phyloP scores from a whole-genome alignment of 2,888 invertebrate species.

The Chirona hameri region DNA sequence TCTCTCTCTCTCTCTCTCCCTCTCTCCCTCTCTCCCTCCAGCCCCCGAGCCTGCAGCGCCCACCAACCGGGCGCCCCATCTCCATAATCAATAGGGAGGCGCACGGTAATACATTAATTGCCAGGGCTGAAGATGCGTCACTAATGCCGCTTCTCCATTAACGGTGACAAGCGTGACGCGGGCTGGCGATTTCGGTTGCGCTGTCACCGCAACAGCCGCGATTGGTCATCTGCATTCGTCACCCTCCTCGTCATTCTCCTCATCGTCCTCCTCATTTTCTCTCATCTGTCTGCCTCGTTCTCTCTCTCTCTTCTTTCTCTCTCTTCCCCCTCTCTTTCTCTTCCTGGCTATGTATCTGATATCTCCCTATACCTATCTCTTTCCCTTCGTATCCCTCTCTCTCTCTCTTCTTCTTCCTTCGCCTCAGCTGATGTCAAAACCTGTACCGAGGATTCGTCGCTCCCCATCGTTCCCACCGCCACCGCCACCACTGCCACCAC shows the following conservation, averaged over 20 bases:
- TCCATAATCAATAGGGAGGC: conserved; percentile 5
- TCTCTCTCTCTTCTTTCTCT: not conserved
- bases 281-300: no score
- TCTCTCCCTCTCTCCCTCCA: not conserved
- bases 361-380: not conserved
- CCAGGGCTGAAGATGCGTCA: not conserved
- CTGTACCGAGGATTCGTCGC: no score
- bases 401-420: not conserved
- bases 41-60: not conserved
- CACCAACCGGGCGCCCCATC: not conserved
- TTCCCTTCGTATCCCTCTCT: not conserved
- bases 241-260: no score
- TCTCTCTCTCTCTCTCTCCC: not conserved
- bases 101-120: conserved; percentile 6
- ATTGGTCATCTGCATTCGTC: not conserved
- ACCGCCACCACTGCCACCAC: no score
- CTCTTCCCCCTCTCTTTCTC: not conserved
- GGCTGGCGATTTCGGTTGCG: no score
- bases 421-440: not conserved
- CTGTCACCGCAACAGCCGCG: no score
- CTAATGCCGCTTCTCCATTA: conserved; percentile 22
- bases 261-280: no score
- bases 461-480: no score
- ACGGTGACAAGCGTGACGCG: not conserved
- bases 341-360: not conserved